Conservation (phyloP, 1,140 invertebrate genomes). For the Drosophila pseudoobscura region DNA sequence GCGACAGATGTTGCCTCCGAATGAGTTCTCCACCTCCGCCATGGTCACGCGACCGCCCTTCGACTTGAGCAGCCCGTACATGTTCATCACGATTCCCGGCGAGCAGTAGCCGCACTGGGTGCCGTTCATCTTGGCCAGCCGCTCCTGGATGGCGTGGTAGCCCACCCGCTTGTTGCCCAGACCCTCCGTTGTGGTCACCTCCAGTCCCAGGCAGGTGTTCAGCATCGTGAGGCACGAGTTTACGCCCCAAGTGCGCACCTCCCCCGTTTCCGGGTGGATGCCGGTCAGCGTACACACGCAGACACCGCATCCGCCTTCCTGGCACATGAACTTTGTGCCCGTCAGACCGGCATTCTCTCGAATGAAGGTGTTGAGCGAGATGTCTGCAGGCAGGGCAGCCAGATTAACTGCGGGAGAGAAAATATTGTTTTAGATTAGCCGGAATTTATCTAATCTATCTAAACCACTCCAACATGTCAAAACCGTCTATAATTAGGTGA, state of each 20-base stretch:
- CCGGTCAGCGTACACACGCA: conserved; percentile 89
- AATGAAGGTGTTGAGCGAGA: conserved; percentile 88
- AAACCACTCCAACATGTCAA: too few relatives aligned
- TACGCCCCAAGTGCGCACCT: conserved; percentile 86
- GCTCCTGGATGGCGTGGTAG: conserved; percentile 89
- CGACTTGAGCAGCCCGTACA: conserved; percentile 87
- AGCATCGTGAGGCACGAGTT: conserved; percentile 91
- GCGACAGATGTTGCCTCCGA: conserved; percentile 93
- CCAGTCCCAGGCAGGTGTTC: conserved; percentile 88
- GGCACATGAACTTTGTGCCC: conserved; percentile 92
- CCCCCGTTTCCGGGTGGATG: conserved; percentile 84
- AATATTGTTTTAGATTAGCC: background rate
- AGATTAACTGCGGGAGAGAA: conserved; percentile 59
- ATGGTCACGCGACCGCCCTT: conserved; percentile 86
- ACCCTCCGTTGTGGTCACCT: conserved; percentile 91
- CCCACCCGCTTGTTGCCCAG: conserved; percentile 88
- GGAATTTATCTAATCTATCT: too few relatives aligned
- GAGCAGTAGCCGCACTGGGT: conserved; percentile 93
- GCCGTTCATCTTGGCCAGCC: conserved; percentile 88
- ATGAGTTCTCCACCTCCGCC: conserved; percentile 89
- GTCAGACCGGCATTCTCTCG: conserved; percentile 87
- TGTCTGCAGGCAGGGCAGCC: conserved; percentile 82
- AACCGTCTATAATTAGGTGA: too few relatives aligned
- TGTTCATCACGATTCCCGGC: conserved; percentile 94
- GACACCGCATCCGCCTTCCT: conserved; percentile 92